phyloP scores from a whole-genome alignment of 2,888 invertebrate species.

The Caenorhabditis sp. region DNA sequence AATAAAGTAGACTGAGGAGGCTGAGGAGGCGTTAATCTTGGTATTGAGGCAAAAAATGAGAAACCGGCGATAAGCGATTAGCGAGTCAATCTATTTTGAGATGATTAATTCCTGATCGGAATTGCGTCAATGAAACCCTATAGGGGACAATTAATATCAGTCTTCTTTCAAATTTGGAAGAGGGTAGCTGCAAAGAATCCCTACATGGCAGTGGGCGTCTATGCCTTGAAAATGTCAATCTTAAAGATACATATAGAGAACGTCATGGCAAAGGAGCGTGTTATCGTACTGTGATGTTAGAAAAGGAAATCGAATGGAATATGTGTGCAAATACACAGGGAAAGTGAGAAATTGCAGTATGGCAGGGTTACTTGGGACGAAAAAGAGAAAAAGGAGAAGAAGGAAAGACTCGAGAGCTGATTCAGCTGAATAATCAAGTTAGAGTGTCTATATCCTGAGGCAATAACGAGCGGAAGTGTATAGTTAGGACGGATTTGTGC shows the following conservation, averaged over 20 bases:
- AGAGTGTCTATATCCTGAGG: not conserved
- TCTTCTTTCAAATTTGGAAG: slow-evolving; percentile 1
- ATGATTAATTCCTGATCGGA: slow-evolving; percentile 29
- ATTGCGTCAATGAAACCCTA: slow-evolving; percentile 38
- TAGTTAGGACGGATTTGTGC: too few species aligned
- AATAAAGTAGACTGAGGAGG: slow-evolving; percentile 4
- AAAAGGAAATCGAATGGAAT: not conserved
- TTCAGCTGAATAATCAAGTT: not conserved
- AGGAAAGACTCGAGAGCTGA: not conserved
- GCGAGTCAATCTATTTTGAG: not conserved
- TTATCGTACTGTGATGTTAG: slow-evolving; percentile 16
- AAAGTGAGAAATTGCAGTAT: too few species aligned
- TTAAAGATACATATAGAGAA: slow-evolving; percentile 10
- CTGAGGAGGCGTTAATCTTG: not conserved
- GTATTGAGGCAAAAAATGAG: too few species aligned
- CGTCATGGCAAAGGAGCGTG: slow-evolving; percentile 6
- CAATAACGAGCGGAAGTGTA: too few species aligned
- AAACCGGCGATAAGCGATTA: too few species aligned
- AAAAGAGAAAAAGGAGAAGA: not conserved
- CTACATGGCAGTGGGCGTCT: slow-evolving; percentile 8
- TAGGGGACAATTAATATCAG: slow-evolving; percentile 9
- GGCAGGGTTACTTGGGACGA: too few species aligned
- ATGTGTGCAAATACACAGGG: not conserved
- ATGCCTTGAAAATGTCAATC: slow-evolving; percentile 26
- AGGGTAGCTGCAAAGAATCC: slow-evolving; percentile 15